These are phyloP conservation scores for Lepidostoma basale DNA, from an alignment of 1,140 invertebrate species.

Conservation along the genomic window DNA sequence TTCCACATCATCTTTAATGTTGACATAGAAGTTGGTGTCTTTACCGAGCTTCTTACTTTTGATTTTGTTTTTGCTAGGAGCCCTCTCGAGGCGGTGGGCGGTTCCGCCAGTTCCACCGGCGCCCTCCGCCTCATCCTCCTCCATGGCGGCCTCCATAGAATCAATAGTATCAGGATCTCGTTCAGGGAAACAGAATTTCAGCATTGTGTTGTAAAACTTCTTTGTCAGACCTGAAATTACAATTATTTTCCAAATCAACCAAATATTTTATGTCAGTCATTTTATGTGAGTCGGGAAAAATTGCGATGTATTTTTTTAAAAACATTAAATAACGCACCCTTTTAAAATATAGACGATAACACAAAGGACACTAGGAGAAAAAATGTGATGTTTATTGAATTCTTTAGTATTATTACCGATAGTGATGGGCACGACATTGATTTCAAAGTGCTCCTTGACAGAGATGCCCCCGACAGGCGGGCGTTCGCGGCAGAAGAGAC, in stretches of 20 bases:
- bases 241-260: too few species aligned
- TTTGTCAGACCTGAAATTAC: slow-evolving; percentile 87
- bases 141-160: slow-evolving; percentile 67
- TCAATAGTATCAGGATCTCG: slow-evolving; percentile 86
- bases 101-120: slow-evolving; percentile 45
- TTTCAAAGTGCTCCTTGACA: slow-evolving; percentile 98
- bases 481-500: slow-evolving; percentile 88
- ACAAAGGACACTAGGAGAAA: too few species aligned
- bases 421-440: slow-evolving; percentile 91
- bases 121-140: slow-evolving; percentile 58
- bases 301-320: too few species aligned
- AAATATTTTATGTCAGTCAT: too few species aligned
- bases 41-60: slow-evolving; percentile 67
- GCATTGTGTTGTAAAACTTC: slow-evolving; percentile 96
- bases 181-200: slow-evolving; percentile 99
- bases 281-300: too few species aligned
- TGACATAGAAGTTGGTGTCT: slow-evolving; percentile 88
- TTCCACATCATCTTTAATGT: slow-evolving; percentile 92
- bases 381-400: too few species aligned
- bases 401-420: slow-evolving; percentile 72
- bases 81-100: slow-evolving; percentile 46
- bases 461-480: slow-evolving; percentile 96
- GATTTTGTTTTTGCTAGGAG: slow-evolving; percentile 58
- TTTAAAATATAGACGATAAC: too few species aligned
- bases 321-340: too few species aligned